Evolutionary conservation across 2,113 vertebrate genomes (phyloP).

Genomic region (Macroglossus sobrinus): DNA sequence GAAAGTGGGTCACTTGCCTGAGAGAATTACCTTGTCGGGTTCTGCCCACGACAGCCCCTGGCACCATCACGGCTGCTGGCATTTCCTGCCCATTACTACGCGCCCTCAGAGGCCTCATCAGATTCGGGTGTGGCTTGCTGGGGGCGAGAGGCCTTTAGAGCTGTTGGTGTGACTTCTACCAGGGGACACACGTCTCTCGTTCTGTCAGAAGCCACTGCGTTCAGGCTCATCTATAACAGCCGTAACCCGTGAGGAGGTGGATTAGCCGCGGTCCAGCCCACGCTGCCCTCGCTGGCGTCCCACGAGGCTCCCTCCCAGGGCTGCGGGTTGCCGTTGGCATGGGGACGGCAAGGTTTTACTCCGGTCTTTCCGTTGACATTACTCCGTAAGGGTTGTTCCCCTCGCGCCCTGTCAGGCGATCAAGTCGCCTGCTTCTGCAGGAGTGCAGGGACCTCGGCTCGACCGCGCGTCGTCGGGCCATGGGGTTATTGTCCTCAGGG

Average conservation of each 20-base stretch:
- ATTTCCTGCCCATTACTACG: not conserved
- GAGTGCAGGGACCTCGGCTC: not conserved
- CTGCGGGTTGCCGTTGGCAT: fast-evolving
- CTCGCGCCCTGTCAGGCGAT: fast-evolving
- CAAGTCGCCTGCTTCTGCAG: not conserved
- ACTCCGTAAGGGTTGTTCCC: not conserved
- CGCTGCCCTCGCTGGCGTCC: too few relatives aligned
- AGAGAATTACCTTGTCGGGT: not conserved
- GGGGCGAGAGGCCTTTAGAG: not conserved
- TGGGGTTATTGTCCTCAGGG: not conserved
- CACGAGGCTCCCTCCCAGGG: not conserved
- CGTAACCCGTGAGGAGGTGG: fast-evolving
- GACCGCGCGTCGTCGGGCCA: too few relatives aligned
- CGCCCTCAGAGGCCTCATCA: not conserved
- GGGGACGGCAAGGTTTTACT: fast-evolving
- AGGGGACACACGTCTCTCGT: fast-evolving
- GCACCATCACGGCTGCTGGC: fast-evolving
- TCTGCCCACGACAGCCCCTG: not conserved
- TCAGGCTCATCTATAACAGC: not conserved
- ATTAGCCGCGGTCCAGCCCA: too few relatives aligned
- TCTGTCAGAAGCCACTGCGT: fast-evolving
- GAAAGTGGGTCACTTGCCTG: not conserved
- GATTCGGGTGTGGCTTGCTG: not conserved
- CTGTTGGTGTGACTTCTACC: fast-evolving
- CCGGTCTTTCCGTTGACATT: too few relatives aligned